Evolutionary conservation across 2,888 invertebrate species (phyloP).

Genomic region (Watsonalla binaria): DNA sequence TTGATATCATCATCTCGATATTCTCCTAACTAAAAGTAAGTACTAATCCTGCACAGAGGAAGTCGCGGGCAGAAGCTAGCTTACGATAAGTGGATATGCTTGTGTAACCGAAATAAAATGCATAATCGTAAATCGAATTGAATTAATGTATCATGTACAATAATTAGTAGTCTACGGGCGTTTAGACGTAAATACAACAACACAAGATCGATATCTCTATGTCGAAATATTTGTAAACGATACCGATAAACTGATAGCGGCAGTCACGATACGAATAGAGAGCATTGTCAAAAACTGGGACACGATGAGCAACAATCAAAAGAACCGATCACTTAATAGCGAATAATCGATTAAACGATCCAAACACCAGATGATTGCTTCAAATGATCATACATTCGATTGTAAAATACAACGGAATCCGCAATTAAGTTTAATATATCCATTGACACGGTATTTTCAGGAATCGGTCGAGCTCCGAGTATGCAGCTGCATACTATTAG

Average conservation of each 20-base stretch:
- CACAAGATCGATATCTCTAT: constrained; percentile 56
- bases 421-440: constrained; percentile 17
- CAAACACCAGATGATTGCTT: constrained; percentile 9
- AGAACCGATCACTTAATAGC: constrained; percentile 35
- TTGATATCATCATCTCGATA: too few species aligned
- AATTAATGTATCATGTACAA: not conserved
- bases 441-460: not conserved
- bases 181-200: constrained; percentile 10
- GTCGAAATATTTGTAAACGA: constrained; percentile 76
- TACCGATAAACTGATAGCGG: constrained; percentile 54
- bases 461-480: not conserved
- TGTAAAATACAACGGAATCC: constrained; percentile 19
- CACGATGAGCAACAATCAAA: constrained; percentile 43
- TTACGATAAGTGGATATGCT: too few species aligned
- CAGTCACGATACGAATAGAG: constrained; percentile 48
- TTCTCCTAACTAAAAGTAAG: too few species aligned
- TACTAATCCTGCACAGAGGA: too few species aligned
- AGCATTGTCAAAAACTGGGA: constrained; percentile 47
- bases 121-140: too few species aligned
- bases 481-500: not conserved
- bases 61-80: too few species aligned
- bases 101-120: too few species aligned
- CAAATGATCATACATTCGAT: constrained; percentile 20
- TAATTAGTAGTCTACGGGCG: not conserved
- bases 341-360: constrained; percentile 21